Evolutionary conservation across 2,888 invertebrate genomes (phyloP).

Genomic region (Trissolcus japonicus): DNA sequence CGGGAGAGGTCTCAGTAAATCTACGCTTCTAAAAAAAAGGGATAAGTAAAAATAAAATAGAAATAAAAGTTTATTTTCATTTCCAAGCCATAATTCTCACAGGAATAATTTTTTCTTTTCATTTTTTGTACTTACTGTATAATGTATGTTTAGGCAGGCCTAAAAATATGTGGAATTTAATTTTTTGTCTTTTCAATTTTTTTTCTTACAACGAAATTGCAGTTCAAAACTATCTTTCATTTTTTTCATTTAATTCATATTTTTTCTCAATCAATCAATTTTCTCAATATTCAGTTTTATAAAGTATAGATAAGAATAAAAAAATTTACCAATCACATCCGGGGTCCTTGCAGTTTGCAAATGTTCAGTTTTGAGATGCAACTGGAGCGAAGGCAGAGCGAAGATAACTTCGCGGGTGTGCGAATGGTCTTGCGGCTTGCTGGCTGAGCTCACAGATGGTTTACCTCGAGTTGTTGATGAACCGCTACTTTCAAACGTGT

Average conservation of each 20-base stretch:
- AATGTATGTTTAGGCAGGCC: slow-evolving; percentile 74
- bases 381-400: slow-evolving; percentile 93
- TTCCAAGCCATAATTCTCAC: slow-evolving; percentile 9
- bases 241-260: background rate
- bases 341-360: slow-evolving; percentile 86
- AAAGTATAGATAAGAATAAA: background rate
- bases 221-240: background rate
- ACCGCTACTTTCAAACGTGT: slow-evolving; percentile 75
- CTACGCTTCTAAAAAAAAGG: background rate
- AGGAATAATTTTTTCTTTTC: background rate
- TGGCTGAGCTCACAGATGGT: slow-evolving; percentile 76
- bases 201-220: background rate
- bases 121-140: slow-evolving; percentile 70
- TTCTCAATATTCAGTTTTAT: background rate
- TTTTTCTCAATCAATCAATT: background rate
- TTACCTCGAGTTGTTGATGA: slow-evolving; percentile 75
- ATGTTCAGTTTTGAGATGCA: slow-evolving; percentile 95
- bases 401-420: slow-evolving; percentile 97
- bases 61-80: background rate
- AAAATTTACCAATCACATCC: slow-evolving; percentile 79
- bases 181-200: background rate
- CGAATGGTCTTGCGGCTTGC: slow-evolving; percentile 85
- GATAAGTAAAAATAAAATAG: background rate
- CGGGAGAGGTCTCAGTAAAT: too few relatives aligned
- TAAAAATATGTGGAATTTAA: slow-evolving; percentile 68